Evolutionary conservation across 1,140 invertebrate species (phyloP).

Genomic region (Microvelia longipes): DNA sequence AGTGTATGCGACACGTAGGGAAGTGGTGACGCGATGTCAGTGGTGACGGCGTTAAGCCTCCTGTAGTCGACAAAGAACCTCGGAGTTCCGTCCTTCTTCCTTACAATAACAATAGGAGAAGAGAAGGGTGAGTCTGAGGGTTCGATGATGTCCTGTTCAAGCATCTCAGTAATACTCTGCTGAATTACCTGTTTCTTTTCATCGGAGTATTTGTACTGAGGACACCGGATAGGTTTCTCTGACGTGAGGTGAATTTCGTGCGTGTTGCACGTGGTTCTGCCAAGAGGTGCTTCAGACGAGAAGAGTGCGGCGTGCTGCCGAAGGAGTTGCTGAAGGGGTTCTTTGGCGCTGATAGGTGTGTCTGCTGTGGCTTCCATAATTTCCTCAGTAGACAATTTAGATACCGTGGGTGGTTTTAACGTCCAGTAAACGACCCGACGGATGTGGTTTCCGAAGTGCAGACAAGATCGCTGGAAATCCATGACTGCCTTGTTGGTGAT

Average conservation of each 20-base stretch:
- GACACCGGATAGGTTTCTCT: background rate
- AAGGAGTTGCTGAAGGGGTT: background rate
- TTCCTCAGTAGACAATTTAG: background rate
- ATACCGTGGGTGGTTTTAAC: background rate
- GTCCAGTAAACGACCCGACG: background rate
- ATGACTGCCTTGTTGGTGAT: background rate
- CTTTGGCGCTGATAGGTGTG: no score
- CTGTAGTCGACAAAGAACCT: constrained; percentile 33
- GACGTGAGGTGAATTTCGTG: background rate
- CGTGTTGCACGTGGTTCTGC: background rate
- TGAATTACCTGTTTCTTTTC: background rate
- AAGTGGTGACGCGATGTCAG: constrained; percentile 32
- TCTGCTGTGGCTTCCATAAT: background rate
- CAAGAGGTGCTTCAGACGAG: background rate
- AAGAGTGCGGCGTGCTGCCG: background rate
- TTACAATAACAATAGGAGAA: constrained; percentile 30
- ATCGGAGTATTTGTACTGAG: background rate
- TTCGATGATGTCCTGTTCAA: background rate
- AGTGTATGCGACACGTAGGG: constrained; percentile 34
- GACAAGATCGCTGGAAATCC: background rate
- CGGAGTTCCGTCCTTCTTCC: constrained; percentile 32
- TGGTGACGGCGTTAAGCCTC: constrained; percentile 30
- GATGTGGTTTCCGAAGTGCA: background rate
- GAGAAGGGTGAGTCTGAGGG: constrained; percentile 28
- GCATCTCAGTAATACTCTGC: background rate